A percentile compares a stretch with the other conserved stretches of the same genome.
phyloP scores from a whole-genome alignment of 2,888 invertebrate species.

The Drosophila cognata region DNA sequence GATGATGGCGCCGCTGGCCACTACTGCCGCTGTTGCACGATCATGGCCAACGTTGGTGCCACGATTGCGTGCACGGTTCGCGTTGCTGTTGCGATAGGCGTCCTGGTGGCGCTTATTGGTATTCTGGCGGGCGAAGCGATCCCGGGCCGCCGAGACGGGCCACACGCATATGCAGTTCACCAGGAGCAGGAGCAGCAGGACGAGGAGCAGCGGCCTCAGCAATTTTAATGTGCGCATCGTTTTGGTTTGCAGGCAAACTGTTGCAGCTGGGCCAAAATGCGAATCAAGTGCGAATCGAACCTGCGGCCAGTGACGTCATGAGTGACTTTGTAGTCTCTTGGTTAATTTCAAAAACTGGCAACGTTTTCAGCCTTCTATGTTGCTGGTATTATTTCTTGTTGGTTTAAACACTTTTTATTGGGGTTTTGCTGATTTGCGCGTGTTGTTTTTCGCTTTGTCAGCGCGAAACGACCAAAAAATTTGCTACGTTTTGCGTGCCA shows the following conservation, averaged over 20 bases:
- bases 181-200: conserved; percentile 78
- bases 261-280: conserved; percentile 5
- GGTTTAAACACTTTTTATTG: conserved; percentile 32
- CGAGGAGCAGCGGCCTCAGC: conserved; percentile 51
- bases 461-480: conserved; percentile 46
- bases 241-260: conserved; percentile 1
- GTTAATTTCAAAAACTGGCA: conserved; percentile 5
- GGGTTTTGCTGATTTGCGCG: conserved; percentile 22
- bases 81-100: conserved; percentile 45
- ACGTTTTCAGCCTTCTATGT: conserved; percentile 1
- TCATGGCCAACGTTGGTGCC: conserved; percentile 46
- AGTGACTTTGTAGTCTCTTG: conserved; percentile 33
- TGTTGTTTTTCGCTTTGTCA: conserved; percentile 62
- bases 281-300: conserved; percentile 28
- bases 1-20: conserved; percentile 5
- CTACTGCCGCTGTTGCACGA: conserved; percentile 75
- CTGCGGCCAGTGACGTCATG: conserved; percentile 66
- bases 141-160: conserved; percentile 70
- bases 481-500: conserved; percentile 61
- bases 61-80: conserved; percentile 55
- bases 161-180: conserved; percentile 72
- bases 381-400: neutral
- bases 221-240: conserved; percentile 77
- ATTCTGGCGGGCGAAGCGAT: conserved; percentile 75
- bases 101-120: conserved; percentile 64